phyloP scores from a whole-genome alignment of 1,140 invertebrate genomes.

The Mesaphorura yosii region DNA sequence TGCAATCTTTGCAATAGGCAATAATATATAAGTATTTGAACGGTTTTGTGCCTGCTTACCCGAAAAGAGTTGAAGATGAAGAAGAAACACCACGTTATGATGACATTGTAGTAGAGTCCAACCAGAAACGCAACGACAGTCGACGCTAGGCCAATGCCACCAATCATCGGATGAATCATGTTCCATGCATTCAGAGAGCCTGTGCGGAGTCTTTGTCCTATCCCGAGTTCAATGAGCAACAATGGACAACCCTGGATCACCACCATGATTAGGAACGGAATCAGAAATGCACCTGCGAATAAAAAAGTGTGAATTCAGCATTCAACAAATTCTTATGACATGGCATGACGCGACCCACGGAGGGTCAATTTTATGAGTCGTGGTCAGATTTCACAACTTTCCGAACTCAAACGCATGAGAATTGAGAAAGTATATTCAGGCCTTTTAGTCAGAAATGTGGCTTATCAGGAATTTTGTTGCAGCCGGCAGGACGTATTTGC shows the following conservation, averaged over 20 bases:
- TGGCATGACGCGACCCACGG: neutral
- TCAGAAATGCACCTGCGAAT: slow-evolving; percentile 80
- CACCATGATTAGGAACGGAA: slow-evolving; percentile 91
- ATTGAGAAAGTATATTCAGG: too few relatives aligned
- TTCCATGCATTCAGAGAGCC: slow-evolving; percentile 88
- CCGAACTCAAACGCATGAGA: too few relatives aligned
- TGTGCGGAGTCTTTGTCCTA: slow-evolving; percentile 77
- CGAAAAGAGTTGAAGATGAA: slow-evolving; percentile 83
- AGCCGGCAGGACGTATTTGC: too few relatives aligned
- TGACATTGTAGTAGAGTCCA: slow-evolving; percentile 89
- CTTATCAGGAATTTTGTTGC: too few relatives aligned
- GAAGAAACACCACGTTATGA: slow-evolving; percentile 96
- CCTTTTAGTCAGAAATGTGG: too few relatives aligned
- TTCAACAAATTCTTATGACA: neutral
- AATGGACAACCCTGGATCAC: slow-evolving; percentile 83
- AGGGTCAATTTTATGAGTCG: too few relatives aligned
- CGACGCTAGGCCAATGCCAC: slow-evolving; percentile 76
- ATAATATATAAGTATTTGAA: too few relatives aligned
- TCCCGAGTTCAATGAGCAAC: slow-evolving; percentile 86
- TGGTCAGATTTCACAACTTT: too few relatives aligned
- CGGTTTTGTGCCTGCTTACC: slow-evolving; percentile 42
- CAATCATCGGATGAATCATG: slow-evolving; percentile 81
- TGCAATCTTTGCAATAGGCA: slow-evolving; percentile 36
- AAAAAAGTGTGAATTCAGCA: slow-evolving; percentile 16
- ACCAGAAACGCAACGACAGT: slow-evolving; percentile 58